Base-by-base conservation (phyloP, 2,797 vertebrate species). In the Paedocypris micromegethes region DNA sequence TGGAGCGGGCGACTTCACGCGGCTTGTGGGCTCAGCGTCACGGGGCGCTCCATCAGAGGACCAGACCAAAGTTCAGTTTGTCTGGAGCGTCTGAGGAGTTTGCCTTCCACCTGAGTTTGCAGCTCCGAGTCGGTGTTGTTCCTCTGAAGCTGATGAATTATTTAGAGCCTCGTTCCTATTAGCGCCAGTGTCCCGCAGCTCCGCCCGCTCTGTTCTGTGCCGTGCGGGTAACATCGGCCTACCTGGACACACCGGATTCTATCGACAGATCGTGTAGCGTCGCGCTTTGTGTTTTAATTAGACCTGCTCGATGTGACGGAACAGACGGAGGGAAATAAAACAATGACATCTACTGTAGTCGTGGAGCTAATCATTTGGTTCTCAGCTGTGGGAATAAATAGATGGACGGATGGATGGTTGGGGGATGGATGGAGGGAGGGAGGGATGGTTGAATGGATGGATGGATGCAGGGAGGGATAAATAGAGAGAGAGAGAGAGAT, bases 121-220 rank as follows among this genome's bases (percentile, higher is more conserved):
- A 41, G 64, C 46, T 58, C 61, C 51, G 54, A 52, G 64, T 46
- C 5, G 4, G 5, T 5, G 9, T 52, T 43, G 8, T 65, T 51
- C 64, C 72, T 70, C 54, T 62, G 64, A 69, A 59, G 6, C 64
- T 4, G 51, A 67, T 68, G 5, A 70, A 54, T 75, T 78, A 73
- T 83, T 83, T 79, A 76, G 58, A 51, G 70, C 58, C 60, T 37
- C 70, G 50, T 66, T 72, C 67, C 73, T 76, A 83, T 82, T 77
- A 83, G 71, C 47, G 40, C 23, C 2, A 38, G 64, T 40, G 60
- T 80, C 79, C 77, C 9, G 64, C 58, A 9, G 83, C 58, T 73
- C 41, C 61, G 51, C 59, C 58, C 7, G 5, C 53, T 66, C 47
- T n/a, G 55, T 7, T 59, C 54, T 56, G n/a, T 61, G 58, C 43